These are phyloP conservation scores for Chloroceryle amazona DNA, from an alignment of 2,797 vertebrate genomes.

Conservation along the genomic window DNA sequence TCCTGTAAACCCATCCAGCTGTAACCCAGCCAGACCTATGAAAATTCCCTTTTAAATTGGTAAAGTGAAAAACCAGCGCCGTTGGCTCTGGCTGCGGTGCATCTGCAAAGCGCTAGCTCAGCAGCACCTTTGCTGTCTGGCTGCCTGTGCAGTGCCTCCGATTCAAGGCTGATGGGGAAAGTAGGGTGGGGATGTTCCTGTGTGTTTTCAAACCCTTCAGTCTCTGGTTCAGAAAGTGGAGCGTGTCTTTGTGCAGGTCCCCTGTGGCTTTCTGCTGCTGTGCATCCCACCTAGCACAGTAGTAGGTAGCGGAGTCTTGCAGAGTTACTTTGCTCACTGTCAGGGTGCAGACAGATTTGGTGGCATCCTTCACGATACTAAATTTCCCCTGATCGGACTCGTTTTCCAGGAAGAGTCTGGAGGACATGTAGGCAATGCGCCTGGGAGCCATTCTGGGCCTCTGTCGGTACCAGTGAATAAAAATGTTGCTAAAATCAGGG, in stretches of 20 bases:
- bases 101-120: neutral
- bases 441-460: neutral
- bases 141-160: neutral
- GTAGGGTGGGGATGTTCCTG: neutral
- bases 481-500: neutral
- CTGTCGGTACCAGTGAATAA: slow-evolving; percentile 47
- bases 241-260: slow-evolving; percentile 16
- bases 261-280: neutral
- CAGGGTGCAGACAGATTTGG: neutral
- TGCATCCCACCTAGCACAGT: slow-evolving; percentile 32
- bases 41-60: neutral
- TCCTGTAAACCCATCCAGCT: neutral
- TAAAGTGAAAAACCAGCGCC: neutral
- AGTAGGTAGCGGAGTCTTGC: slow-evolving; percentile 41
- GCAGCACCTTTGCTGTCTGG: neutral
- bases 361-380: neutral
- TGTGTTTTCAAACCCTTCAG: accelerated
- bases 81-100: too few species aligned
- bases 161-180: neutral
- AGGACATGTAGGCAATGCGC: neutral
- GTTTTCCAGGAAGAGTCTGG: neutral
- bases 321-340: neutral
- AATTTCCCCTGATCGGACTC: neutral
- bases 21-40: neutral
- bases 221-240: neutral